Conservation (phyloP, 2,113 vertebrate species). For the Dendropsophus ebraccatus region DNA sequence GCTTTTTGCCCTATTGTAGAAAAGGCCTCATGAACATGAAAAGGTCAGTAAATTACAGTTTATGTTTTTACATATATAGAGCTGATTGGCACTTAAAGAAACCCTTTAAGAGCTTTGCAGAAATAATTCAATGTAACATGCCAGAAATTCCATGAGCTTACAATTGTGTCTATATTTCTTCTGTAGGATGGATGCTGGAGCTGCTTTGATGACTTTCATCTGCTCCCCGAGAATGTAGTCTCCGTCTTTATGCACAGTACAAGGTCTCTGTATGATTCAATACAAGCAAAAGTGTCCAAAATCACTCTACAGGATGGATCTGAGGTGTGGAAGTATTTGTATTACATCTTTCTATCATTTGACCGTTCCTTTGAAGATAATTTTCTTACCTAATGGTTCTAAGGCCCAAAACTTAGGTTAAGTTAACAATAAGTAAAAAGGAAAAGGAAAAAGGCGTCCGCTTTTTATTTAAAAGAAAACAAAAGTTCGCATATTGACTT, state of each 20-base stretch:
- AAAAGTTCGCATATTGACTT: too few species aligned
- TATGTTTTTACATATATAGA: too few species aligned
- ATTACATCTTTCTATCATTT: background rate
- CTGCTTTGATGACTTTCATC: constrained; percentile 59
- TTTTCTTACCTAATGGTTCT: background rate
- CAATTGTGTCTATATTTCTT: background rate
- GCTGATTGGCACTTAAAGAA: too few species aligned
- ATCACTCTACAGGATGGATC: constrained; percentile 44
- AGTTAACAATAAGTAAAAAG: background rate
- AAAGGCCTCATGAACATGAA: too few species aligned
- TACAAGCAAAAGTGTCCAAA: constrained; percentile 31
- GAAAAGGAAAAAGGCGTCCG: too few species aligned
- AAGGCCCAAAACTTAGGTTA: background rate
- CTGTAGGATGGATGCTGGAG: constrained; percentile 58
- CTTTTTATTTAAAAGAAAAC: too few species aligned
- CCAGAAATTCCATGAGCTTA: background rate
- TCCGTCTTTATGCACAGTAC: constrained; percentile 49
- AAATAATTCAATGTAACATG: background rate
- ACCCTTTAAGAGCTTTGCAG: background rate
- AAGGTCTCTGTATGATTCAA: constrained; percentile 43
- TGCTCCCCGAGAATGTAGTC: constrained; percentile 26
- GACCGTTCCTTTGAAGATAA: background rate
- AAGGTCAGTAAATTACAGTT: too few species aligned
- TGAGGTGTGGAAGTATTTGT: constrained; percentile 41
- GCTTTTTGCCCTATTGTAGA: too few species aligned